Evolutionary conservation across 2,797 vertebrate species (phyloP).

Genomic region (Antrozous pallidus): DNA sequence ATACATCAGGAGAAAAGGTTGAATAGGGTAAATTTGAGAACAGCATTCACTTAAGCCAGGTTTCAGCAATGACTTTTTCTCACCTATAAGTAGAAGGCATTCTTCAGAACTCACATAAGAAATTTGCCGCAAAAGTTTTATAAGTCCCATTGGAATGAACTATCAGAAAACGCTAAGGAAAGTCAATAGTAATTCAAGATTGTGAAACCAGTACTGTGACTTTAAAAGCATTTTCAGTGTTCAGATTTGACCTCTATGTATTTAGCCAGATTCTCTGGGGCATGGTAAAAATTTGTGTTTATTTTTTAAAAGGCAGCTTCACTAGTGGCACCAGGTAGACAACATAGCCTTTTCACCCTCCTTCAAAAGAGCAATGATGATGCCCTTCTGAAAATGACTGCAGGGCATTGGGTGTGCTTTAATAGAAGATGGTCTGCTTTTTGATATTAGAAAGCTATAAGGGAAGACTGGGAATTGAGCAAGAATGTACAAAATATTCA

Average conservation of each 20-base stretch:
- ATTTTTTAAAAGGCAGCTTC: not conserved
- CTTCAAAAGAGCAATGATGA: not conserved
- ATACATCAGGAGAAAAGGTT: not conserved
- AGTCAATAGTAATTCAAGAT: conserved; percentile 29
- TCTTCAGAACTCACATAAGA: not conserved
- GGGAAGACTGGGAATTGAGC: not conserved
- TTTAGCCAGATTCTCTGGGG: not conserved
- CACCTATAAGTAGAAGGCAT: not conserved
- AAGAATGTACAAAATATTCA: not conserved
- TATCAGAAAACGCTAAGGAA: not conserved
- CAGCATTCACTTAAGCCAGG: not conserved
- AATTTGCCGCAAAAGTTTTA: not conserved
- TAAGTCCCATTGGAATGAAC: not conserved
- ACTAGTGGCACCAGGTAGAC: not conserved
- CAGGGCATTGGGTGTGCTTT: not conserved
- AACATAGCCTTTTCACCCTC: not conserved
- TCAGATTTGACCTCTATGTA: not conserved
- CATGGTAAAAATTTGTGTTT: not conserved
- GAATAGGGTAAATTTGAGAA: not conserved
- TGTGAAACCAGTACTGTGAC: conserved; percentile 2
- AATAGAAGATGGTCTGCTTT: not conserved
- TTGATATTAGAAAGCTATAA: not conserved
- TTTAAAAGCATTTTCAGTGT: conserved; percentile 44
- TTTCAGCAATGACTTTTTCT: not conserved
- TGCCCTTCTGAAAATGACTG: not conserved